phyloP scores from a whole-genome alignment of 2,113 vertebrate genomes.

The Macquaria australasica region DNA sequence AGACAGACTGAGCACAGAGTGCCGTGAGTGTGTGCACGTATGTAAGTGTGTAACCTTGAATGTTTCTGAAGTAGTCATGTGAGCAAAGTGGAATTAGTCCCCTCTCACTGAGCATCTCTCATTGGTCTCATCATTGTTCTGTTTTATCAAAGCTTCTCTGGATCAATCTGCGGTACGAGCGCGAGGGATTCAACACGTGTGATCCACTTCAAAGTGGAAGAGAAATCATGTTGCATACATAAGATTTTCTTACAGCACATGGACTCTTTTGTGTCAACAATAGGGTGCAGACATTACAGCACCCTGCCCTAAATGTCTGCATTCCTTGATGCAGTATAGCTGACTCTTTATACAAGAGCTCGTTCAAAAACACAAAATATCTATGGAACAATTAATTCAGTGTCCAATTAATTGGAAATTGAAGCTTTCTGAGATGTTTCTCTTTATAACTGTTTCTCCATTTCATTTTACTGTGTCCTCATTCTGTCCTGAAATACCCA shows the following conservation, averaged over 20 bases:
- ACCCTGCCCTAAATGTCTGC: too few species aligned
- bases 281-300: not conserved
- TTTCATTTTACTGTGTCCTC: not conserved
- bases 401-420: not conserved
- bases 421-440: not conserved
- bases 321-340: not conserved
- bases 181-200: not conserved
- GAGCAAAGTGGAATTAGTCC: constrained; percentile 17
- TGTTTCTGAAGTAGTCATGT: constrained; percentile 12
- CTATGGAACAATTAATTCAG: not conserved
- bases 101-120: constrained; percentile 9
- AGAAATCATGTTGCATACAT: constrained; percentile 3
- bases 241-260: not conserved
- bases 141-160: constrained; percentile 24
- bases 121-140: constrained; percentile 15
- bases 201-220: constrained; percentile 11
- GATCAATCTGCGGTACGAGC: not conserved
- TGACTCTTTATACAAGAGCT: not conserved
- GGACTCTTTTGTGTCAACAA: not conserved
- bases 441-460: not conserved
- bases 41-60: constrained; percentile 15
- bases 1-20: not conserved
- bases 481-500: constrained; percentile 13
- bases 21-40: not conserved
- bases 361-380: not conserved